phyloP scores from a whole-genome alignment of 2,888 invertebrate genomes.

The Cerastis leucographa region DNA sequence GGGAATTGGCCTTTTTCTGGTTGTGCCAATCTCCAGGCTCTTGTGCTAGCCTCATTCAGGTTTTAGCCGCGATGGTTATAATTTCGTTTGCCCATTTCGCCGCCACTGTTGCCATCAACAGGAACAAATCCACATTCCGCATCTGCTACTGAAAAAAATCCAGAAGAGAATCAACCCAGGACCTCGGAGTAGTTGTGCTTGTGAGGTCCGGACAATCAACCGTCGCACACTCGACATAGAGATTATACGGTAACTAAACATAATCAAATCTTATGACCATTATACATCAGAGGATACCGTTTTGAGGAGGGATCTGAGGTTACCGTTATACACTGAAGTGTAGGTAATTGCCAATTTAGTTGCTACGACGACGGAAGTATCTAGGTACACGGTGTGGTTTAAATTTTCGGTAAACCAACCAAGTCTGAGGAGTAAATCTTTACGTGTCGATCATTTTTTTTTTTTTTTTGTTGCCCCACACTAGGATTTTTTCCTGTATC shows the following conservation, averaged over 20 bases:
- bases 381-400: slow-evolving; percentile 14
- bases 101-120: neutral
- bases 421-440: neutral
- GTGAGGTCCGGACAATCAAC: slow-evolving; percentile 80
- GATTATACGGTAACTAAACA: slow-evolving; percentile 91
- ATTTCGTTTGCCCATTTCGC: neutral
- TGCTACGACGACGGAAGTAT: neutral
- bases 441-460: neutral
- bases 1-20: neutral
- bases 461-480: too few species aligned
- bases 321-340: slow-evolving; percentile 7
- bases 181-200: neutral
- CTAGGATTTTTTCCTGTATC: too few species aligned
- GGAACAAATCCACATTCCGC: neutral
- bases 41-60: neutral
- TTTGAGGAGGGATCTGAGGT: slow-evolving; percentile 4
- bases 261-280: slow-evolving; percentile 36
- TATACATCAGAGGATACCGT: too few species aligned
- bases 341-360: slow-evolving; percentile 42
- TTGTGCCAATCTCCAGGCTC: neutral
- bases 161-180: neutral
- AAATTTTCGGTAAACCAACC: neutral
- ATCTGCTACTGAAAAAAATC: neutral
- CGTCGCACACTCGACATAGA: slow-evolving; percentile 92
- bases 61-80: neutral